These are phyloP conservation scores for Saguinus imperator DNA, from an alignment of 2,113 vertebrate genomes.

Conservation along the genomic window DNA sequence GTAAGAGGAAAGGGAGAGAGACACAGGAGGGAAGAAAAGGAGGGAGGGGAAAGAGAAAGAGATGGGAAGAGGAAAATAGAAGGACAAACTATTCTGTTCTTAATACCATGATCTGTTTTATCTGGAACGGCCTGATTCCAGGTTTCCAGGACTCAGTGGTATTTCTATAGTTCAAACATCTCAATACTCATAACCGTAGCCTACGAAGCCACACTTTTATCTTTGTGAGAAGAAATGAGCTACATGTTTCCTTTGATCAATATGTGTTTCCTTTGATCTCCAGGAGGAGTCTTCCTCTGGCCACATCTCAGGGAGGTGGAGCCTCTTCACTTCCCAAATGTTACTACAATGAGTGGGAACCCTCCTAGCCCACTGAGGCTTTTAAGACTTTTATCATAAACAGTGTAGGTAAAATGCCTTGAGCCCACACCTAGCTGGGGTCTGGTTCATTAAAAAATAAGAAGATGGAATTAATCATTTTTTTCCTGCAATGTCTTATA, in stretches of 20 bases:
- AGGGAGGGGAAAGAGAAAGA: too few relatives aligned
- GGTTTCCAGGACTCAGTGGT: not conserved
- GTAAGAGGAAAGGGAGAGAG: not conserved
- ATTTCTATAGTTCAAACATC: not conserved
- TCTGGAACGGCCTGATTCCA: not conserved
- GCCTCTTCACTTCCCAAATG: not conserved
- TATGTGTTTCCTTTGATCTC: not conserved
- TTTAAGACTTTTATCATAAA: not conserved
- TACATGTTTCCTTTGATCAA: not conserved
- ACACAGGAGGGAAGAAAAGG: too few relatives aligned
- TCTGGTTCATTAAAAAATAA: not conserved
- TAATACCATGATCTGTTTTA: not conserved
- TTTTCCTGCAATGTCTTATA: not conserved
- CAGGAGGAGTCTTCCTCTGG: not conserved
- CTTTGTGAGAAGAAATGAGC: not conserved
- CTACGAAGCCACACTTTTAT: not conserved
- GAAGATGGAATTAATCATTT: not conserved
- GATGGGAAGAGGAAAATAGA: accelerated
- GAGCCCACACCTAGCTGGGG: not conserved
- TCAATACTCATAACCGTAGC: not conserved
- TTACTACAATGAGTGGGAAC: not conserved
- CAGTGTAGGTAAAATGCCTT: not conserved
- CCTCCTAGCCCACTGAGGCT: not conserved
- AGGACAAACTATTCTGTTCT: too few relatives aligned
- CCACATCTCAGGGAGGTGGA: not conserved